Evolutionary conservation across 2,888 invertebrate species (phyloP).

Genomic region (Melolontha melolontha): DNA sequence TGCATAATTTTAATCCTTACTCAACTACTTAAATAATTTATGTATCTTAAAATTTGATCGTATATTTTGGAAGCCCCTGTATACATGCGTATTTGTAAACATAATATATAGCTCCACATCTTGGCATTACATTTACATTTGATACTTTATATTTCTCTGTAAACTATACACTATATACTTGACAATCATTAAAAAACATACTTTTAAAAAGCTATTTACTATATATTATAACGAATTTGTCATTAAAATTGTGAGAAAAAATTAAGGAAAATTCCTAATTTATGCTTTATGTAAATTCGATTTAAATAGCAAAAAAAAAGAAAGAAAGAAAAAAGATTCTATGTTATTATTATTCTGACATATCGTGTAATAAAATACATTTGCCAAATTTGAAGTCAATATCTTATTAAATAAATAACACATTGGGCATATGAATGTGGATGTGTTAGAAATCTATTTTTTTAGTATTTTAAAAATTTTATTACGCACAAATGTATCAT

Average conservation of each 20-base stretch:
- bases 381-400: conserved; percentile 78
- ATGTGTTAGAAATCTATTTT: conserved; percentile 70
- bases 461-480: conserved; percentile 57
- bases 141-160: conserved; percentile 38
- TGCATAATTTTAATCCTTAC: too few relatives aligned
- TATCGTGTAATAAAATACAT: conserved; percentile 56
- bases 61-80: too few relatives aligned
- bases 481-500: conserved; percentile 61
- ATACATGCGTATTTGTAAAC: too few relatives aligned
- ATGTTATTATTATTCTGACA: conserved; percentile 47
- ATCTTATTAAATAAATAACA: conserved; percentile 64
- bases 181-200: conserved; percentile 63
- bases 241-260: background rate
- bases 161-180: conserved; percentile 60
- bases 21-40: too few relatives aligned
- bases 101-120: conserved; percentile 33
- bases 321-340: conserved; percentile 24
- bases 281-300: conserved; percentile 38
- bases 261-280: conserved; percentile 16
- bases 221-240: conserved; percentile 23
- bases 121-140: conserved; percentile 35
- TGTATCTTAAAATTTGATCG: too few relatives aligned
- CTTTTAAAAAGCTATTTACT: conserved; percentile 55
- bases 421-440: conserved; percentile 46
- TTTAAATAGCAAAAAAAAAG: conserved; percentile 5